A percentile compares a stretch with the other conserved stretches of the same genome.
phyloP scores from a whole-genome alignment of 2,113 vertebrate species.

The human (Homo sapiens) region DNA sequence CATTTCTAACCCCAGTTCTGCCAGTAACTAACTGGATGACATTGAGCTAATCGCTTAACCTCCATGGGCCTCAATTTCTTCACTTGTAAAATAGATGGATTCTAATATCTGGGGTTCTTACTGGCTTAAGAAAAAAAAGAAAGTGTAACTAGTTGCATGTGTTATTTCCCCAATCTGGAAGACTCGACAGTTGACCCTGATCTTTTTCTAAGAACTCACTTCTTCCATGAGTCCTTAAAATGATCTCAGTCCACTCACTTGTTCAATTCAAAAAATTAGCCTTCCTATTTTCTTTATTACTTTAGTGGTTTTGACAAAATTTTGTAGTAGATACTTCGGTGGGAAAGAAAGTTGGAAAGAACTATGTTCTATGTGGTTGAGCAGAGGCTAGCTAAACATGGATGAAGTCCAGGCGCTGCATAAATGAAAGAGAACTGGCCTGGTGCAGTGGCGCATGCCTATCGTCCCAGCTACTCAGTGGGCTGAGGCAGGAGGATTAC shows the following conservation, averaged over 20 bases:
- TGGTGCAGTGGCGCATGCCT: background rate
- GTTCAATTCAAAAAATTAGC: background rate
- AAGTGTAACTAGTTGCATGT: rapidly evolving
- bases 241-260: background rate
- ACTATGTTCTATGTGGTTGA: background rate
- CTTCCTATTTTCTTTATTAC: background rate
- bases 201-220: background rate
- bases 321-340: background rate
- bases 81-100: background rate
- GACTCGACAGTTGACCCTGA: background rate
- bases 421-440: too few relatives aligned
- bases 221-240: background rate
- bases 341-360: background rate
- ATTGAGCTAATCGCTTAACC: background rate
- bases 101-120: background rate
- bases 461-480: background rate
- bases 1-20: background rate
- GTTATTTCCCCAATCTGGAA: background rate
- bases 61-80: background rate
- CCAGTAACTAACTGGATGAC: background rate
- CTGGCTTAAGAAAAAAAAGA: background rate
- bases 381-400: background rate
- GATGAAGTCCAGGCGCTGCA: too few relatives aligned
- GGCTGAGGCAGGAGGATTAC: background rate
- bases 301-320: background rate